Conservation (phyloP, 1,140 invertebrate species). For the Dryas iulia region DNA sequence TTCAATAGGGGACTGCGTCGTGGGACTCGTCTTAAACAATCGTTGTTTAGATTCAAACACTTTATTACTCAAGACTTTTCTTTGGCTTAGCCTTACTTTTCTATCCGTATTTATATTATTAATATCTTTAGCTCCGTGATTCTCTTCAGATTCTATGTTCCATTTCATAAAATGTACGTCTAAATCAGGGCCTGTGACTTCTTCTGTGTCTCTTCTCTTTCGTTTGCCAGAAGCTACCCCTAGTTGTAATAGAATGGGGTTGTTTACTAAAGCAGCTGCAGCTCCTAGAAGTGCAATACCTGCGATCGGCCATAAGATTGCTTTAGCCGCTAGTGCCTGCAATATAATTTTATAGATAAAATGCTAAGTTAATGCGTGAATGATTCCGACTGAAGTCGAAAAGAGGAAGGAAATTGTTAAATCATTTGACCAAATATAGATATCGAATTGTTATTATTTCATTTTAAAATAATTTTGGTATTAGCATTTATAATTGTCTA, state of each 20-base stretch:
- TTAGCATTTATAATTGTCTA: not conserved
- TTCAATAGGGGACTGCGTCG: conserved; percentile 22
- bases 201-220: conserved; percentile 60
- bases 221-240: conserved; percentile 83
- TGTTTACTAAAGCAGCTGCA: conserved; percentile 87
- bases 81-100: conserved; percentile 6
- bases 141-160: not conserved
- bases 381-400: not conserved
- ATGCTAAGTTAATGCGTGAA: no score
- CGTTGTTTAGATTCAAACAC: conserved; percentile 22
- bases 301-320: conserved; percentile 86
- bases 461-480: not conserved
- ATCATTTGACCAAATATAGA: not conserved
- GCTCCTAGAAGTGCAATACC: conserved; percentile 89
- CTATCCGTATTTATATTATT: not conserved
- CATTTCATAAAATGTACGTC: conserved; percentile 20
- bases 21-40: conserved; percentile 16
- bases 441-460: not conserved
- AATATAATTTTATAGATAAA: conserved; percentile 26
- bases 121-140: not conserved
- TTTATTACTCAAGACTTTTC: conserved; percentile 19
- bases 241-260: conserved; percentile 88
- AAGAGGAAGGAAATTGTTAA: not conserved
- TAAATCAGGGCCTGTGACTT: conserved; percentile 40
- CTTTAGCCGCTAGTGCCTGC: conserved; percentile 79